Conservation (phyloP, 2,888 invertebrate genomes). For the Ormia ochracea region DNA sequence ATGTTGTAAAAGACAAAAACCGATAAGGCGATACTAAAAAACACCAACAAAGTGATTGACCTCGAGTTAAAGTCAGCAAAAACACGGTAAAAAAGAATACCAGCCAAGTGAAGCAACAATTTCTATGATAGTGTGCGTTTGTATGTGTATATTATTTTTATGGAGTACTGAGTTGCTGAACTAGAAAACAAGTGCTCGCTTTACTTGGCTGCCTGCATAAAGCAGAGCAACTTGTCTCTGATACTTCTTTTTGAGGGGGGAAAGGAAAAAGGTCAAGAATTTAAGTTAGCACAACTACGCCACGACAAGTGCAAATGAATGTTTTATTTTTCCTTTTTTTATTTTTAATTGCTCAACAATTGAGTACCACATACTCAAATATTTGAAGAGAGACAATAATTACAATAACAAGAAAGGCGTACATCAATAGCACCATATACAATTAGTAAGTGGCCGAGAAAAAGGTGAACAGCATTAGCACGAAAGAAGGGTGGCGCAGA, state of each 20-base stretch:
- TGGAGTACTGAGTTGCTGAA: constrained; percentile 58
- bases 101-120: constrained; percentile 60
- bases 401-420: constrained; percentile 9
- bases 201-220: constrained; percentile 51
- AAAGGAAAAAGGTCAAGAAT: constrained; percentile 61
- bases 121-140: constrained; percentile 31
- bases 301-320: neutral
- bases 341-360: constrained; percentile 26
- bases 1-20: neutral
- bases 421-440: constrained; percentile 1
- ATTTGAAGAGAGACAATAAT: constrained; percentile 40
- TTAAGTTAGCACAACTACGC: constrained; percentile 28
- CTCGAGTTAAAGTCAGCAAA: constrained; percentile 53
- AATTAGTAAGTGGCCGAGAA: constrained; percentile 29
- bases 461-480: constrained; percentile 37
- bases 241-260: constrained; percentile 35
- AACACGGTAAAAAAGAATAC: constrained; percentile 39
- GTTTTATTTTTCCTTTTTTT: neutral
- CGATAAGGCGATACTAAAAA: neutral
- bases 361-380: constrained; percentile 3
- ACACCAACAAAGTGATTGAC: constrained; percentile 57
- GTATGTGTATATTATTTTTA: constrained; percentile 38
- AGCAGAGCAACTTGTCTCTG: constrained; percentile 26
- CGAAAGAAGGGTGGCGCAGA: neutral
- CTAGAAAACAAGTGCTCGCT: constrained; percentile 60